phyloP scores from a whole-genome alignment of 1,140 invertebrate species.

The Trinorchestia longiramus region DNA sequence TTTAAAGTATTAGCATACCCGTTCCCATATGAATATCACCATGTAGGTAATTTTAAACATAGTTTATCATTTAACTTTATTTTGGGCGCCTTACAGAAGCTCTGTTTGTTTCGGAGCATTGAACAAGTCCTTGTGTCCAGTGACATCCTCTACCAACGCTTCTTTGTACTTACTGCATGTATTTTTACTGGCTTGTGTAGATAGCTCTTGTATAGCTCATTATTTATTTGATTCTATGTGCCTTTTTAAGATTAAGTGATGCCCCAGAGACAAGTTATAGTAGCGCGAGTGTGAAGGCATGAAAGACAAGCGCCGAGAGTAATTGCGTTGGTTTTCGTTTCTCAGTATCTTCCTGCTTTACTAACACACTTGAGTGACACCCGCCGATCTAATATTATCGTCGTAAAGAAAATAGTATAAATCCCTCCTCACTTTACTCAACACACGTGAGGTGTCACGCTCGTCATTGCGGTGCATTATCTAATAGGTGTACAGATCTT shows the following conservation, averaged over 20 bases:
- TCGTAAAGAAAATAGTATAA: neutral
- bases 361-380: neutral
- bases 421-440: neutral
- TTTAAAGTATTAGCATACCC: neutral
- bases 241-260: neutral
- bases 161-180: neutral
- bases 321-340: neutral
- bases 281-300: neutral
- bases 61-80: neutral
- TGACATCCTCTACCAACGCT: neutral
- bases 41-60: neutral
- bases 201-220: neutral
- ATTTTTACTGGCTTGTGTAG: neutral
- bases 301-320: neutral
- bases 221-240: conserved; percentile 10
- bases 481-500: neutral
- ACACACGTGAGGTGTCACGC: neutral
- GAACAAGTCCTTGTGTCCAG: neutral
- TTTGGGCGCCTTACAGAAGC: neutral
- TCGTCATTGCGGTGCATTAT: neutral
- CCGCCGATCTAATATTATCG: neutral
- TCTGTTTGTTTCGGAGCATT: neutral
- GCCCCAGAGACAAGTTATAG: neutral
- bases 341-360: neutral
- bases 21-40: neutral